These are phyloP conservation scores for Littorina saxatilis DNA, from an alignment of 1,140 invertebrate species.

Conservation along the genomic window DNA sequence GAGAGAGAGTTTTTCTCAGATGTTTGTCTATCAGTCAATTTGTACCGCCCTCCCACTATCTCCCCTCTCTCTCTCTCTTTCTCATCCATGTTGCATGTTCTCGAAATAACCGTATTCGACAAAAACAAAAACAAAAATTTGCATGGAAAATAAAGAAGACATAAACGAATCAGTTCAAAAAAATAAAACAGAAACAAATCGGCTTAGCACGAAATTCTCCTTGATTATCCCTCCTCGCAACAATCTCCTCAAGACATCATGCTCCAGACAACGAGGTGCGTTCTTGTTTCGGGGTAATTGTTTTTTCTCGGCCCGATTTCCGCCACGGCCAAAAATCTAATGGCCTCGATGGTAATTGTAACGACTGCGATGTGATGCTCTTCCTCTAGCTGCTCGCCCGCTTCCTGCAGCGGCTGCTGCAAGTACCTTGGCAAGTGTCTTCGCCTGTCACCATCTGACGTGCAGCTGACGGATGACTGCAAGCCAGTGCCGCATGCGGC, in stretches of 20 bases:
- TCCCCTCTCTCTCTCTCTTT: background rate
- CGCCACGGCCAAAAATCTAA: background rate
- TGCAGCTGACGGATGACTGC: constrained; percentile 29
- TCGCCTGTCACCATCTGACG: constrained; percentile 27
- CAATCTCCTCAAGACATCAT: too few species aligned
- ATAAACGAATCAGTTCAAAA: too few species aligned
- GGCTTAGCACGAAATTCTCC: too few species aligned
- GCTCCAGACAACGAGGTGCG: too few species aligned
- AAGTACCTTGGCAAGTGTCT: constrained; percentile 27
- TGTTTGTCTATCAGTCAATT: background rate
- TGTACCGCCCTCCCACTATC: background rate
- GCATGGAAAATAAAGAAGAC: too few species aligned
- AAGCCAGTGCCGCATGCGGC: background rate
- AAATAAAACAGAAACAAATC: too few species aligned
- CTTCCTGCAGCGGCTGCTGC: constrained; percentile 17
- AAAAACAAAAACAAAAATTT: too few species aligned
- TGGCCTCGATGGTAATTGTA: constrained; percentile 23
- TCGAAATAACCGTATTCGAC: too few species aligned
- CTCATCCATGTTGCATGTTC: background rate
- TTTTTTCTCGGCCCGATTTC: background rate
- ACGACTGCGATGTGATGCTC: background rate
- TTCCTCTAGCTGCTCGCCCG: background rate
- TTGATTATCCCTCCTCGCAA: too few species aligned
- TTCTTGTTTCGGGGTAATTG: too few species aligned
- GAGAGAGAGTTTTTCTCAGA: too few species aligned